phyloP scores from a whole-genome alignment of 2,113 vertebrate genomes.

The Osmerus mordax region DNA sequence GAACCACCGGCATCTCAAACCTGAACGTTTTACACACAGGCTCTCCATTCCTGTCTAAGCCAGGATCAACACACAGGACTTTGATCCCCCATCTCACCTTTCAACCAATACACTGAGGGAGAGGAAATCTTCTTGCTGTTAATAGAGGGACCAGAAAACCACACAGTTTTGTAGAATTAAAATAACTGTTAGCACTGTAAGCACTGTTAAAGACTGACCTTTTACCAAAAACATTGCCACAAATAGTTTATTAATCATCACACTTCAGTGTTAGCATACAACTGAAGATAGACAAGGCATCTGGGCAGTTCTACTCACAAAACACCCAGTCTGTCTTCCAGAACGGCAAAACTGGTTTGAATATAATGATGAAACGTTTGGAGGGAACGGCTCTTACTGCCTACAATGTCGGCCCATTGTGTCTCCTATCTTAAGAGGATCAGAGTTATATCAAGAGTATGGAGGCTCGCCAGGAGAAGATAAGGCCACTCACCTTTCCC shows the following conservation, averaged over 20 bases:
- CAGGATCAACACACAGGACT: conserved; percentile 60
- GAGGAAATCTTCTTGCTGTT: conserved; percentile 25
- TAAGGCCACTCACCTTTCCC: conserved; percentile 59
- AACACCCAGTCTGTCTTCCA: not conserved
- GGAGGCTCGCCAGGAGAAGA: conserved; percentile 30
- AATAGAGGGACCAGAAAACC: conserved; percentile 20
- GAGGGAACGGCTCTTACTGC: conserved; percentile 28
- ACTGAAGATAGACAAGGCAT: no score
- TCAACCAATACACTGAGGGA: conserved; percentile 31
- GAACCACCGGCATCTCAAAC: conserved; percentile 45
- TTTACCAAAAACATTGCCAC: no score
- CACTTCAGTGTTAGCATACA: not conserved
- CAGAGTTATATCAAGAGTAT: conserved; percentile 41
- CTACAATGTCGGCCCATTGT: conserved; percentile 47
- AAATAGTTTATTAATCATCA: no score
- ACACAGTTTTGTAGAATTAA: conserved; percentile 46
- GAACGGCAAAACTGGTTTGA: conserved; percentile 4
- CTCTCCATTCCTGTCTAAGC: conserved; percentile 62
- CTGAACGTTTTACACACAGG: conserved; percentile 60
- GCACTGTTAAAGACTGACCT: no score
- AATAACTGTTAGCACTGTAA: conserved; percentile 40
- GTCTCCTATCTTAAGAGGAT: conserved; percentile 46
- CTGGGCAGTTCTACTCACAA: not conserved
- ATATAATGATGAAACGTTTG: conserved; percentile 36
- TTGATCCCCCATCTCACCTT: conserved; percentile 60